These are phyloP conservation scores for Acanthosoma haemorrhoidale DNA, from an alignment of 2,888 invertebrate genomes.

Conservation along the genomic window DNA sequence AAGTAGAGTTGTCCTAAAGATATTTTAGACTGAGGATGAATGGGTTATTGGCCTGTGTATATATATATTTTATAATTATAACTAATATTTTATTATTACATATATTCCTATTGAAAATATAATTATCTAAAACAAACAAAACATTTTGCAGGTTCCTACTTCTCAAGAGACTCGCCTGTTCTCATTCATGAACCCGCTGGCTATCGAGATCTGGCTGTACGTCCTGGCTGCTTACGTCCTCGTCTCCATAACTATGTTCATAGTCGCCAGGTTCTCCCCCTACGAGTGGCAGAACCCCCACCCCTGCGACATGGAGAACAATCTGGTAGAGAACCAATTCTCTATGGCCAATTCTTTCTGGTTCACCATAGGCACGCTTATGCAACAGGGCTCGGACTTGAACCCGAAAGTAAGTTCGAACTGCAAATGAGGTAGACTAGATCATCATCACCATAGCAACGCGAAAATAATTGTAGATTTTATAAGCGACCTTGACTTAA, in stretches of 20 bases:
- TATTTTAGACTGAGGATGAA: no score
- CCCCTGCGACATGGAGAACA: constrained; percentile 56
- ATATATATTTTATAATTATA: neutral
- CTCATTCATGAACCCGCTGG: constrained; percentile 82
- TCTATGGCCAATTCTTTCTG: constrained; percentile 77
- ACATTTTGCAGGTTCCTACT: constrained; percentile 57
- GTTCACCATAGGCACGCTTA: constrained; percentile 83
- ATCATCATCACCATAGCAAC: no score
- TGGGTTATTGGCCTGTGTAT: no score
- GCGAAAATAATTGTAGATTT: no score
- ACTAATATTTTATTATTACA: neutral
- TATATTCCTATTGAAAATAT: neutral
- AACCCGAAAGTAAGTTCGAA: constrained; percentile 76
- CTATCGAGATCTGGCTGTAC: constrained; percentile 81
- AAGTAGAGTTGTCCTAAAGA: no score
- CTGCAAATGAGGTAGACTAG: no score
- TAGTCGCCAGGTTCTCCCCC: constrained; percentile 73
- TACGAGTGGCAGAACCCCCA: constrained; percentile 75
- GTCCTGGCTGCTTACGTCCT: constrained; percentile 73
- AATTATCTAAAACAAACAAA: neutral
- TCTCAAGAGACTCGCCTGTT: constrained; percentile 66
- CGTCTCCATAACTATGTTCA: constrained; percentile 71
- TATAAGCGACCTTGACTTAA: no score
- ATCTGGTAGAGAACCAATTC: constrained; percentile 70
- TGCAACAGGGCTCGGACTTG: constrained; percentile 77